Evolutionary conservation across 1,140 invertebrate species (phyloP).

Genomic region (Pachyrhynchus sulphureomaculatus): DNA sequence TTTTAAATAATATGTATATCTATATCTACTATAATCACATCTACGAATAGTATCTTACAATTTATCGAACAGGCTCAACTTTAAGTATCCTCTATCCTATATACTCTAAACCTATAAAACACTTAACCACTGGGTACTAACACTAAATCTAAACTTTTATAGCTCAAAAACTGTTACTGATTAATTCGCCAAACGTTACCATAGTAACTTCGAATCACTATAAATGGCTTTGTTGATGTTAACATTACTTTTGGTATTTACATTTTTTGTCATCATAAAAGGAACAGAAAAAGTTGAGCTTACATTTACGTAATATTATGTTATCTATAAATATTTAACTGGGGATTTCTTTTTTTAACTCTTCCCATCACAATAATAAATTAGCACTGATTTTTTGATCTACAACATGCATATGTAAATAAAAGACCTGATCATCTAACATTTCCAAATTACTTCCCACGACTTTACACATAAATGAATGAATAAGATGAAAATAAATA

Average conservation of each 20-base stretch:
- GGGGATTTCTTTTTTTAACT: too few species aligned
- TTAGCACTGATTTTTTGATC: too few species aligned
- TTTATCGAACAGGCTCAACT: neutral
- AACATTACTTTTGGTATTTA: too few species aligned
- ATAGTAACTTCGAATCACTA: too few species aligned
- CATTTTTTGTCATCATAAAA: too few species aligned
- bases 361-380: too few species aligned
- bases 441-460: neutral
- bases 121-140: neutral
- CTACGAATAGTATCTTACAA: conserved; percentile 26
- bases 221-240: too few species aligned
- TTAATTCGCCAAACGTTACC: neutral
- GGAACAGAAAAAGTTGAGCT: too few species aligned
- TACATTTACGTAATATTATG: too few species aligned
- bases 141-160: neutral
- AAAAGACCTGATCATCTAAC: neutral
- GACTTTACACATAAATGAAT: neutral
- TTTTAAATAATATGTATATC: conserved; percentile 1
- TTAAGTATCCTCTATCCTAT: neutral
- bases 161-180: neutral
- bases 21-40: conserved; percentile 11
- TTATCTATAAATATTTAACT: too few species aligned
- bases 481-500: conserved; percentile 29
- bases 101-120: neutral
- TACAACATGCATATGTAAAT: neutral